phyloP scores from a whole-genome alignment of 2,113 vertebrate species.

The Seriola rivoliana region DNA sequence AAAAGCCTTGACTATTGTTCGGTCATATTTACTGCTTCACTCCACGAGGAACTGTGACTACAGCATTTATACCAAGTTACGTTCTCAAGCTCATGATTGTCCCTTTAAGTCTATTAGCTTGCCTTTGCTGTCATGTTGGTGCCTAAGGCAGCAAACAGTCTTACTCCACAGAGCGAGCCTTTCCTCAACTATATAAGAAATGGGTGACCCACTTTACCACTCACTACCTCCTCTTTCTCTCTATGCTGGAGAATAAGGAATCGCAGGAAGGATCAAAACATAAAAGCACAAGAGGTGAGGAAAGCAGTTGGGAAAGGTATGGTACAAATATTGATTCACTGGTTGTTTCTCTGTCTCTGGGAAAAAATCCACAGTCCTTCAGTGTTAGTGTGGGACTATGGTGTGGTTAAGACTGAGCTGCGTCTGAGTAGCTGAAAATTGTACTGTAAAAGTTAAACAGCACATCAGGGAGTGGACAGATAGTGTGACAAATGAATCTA shows the following conservation, averaged over 20 bases:
- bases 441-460: slow-evolving; percentile 27
- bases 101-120: slow-evolving; percentile 61
- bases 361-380: not conserved
- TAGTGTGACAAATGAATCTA: slow-evolving; percentile 22
- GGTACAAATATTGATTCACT: slow-evolving; percentile 43
- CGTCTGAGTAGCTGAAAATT: slow-evolving; percentile 35
- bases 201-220: slow-evolving; percentile 69
- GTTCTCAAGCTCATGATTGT: slow-evolving; percentile 18
- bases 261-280: slow-evolving; percentile 19
- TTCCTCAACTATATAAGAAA: slow-evolving; percentile 35
- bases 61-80: slow-evolving; percentile 42
- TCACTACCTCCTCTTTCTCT: slow-evolving; percentile 24
- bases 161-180: slow-evolving; percentile 49
- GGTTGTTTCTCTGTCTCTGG: slow-evolving; percentile 14
- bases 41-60: slow-evolving; percentile 16
- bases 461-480: slow-evolving; percentile 24
- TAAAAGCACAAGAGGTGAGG: slow-evolving; percentile 34
- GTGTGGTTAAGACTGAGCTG: slow-evolving; percentile 12
- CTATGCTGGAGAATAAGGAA: slow-evolving; percentile 3
- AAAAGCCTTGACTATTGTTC: not conserved
- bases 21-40: slow-evolving; percentile 32
- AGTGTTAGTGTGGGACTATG: slow-evolving; percentile 29
- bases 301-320: slow-evolving; percentile 10
- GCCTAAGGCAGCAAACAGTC: slow-evolving; percentile 67
- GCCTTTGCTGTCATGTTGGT: slow-evolving; percentile 65